Base-by-base conservation (phyloP, 2,797 vertebrate genomes). In the Pseudomugil tenellus region DNA sequence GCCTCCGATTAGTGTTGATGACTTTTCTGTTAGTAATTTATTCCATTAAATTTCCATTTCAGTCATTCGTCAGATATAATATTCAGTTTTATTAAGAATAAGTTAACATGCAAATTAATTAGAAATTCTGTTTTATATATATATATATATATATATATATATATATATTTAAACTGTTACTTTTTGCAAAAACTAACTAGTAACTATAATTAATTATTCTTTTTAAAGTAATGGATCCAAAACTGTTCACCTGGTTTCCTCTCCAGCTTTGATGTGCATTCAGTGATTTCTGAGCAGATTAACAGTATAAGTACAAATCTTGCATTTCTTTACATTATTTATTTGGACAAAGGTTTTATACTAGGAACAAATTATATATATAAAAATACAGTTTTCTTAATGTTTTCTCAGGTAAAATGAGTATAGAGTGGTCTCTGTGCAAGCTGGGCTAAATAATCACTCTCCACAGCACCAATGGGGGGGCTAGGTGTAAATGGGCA, bases 401-500 rank as follows among this genome's bases (percentile, higher is more conserved):
- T 46, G 39, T 58, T 58, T 61, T 57, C 31, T 37, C 25, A 25
- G 28, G 59, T 73, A 67, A 79, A 68, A 12, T 46, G 39, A 48
- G 54, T 61, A 81, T 64, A 76, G 35, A 68, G 67, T 29, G 16
- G 75, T 64, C 61, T 78, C 53, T 28, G 71, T 70, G 81, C 83
- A 84, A 79, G 79, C 85, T 81, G 85, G 74, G 85, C 75, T 67
- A 46, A 80, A 90, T 90, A 89, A 91, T 89, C 83, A 85, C 77
- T 84, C 79, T 89, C 88, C 86, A 66, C 89, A 77, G 84, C 77
- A 76, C 78, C 82, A 85, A 79, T 81, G 78, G 86, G 89, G 87
- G 80, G 73, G 84, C 68, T 63, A 76, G 62, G 86, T 92, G 87
- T 88, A 89, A 94, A 91, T 89, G 84, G 81, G 81, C 84, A 77